These are phyloP conservation scores for Hydrozoanthus gracilis DNA, from an alignment of 92 coral and sea anemone genomes.

Conservation along the genomic window DNA sequence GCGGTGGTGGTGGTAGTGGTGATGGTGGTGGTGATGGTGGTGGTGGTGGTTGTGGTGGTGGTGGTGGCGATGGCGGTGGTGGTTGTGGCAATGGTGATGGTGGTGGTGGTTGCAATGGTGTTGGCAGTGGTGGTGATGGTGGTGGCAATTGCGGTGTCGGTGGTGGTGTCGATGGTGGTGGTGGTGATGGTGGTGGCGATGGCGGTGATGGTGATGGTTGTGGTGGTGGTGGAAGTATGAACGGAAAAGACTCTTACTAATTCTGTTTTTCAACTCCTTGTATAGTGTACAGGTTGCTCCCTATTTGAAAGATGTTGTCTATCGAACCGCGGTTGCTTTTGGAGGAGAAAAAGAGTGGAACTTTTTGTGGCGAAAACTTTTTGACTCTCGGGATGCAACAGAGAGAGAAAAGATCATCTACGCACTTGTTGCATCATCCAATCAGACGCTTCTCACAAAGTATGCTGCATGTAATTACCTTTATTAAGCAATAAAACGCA, in stretches of 20 bases:
- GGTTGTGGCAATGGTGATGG: no score
- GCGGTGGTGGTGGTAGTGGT: no score
- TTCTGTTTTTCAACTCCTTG: not conserved
- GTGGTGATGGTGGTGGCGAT: no score
- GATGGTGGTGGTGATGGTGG: no score
- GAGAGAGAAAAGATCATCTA: conserved; percentile 54
- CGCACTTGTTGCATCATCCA: conserved; percentile 41
- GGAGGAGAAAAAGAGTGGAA: conserved; percentile 81
- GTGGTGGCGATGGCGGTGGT: no score
- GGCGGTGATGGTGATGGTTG: no score
- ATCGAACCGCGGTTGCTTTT: conserved; percentile 60
- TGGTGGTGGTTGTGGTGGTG: no score
- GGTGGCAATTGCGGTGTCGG: no score
- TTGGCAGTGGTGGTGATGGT: no score
- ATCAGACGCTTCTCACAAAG: not conserved
- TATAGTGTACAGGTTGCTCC: conserved; percentile 8
- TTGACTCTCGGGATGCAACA: conserved; percentile 48
- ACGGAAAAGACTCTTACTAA: not conserved
- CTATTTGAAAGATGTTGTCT: conserved; percentile 36
- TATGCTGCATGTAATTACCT: not conserved
- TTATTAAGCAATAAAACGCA: no score
- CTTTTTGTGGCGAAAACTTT: conserved; percentile 65
- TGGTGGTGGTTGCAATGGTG: no score
- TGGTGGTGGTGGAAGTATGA: not conserved
- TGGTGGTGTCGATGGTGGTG: no score